Evolutionary conservation across 2,888 invertebrate species (phyloP), one percentile per base, ranked within the genome.

Genomic region (Melanargia galathea): DNA sequence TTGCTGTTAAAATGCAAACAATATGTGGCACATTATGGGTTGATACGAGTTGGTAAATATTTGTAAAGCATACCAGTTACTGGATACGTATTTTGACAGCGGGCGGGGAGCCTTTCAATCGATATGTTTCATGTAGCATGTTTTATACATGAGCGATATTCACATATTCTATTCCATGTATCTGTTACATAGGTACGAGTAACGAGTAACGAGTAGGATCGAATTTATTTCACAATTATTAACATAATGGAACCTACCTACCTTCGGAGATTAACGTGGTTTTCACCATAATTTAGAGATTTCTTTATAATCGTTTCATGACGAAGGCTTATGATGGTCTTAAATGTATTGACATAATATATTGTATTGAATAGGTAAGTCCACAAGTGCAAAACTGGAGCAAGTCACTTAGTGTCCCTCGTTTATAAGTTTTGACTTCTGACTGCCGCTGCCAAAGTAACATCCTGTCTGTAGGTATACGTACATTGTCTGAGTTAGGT

Each of bases 111-210:
- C 26, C 7, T 26, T 49, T 10, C n/a, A 26, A 49, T 49, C 49
- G 49, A 49, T 49, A 49, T 26, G 49, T 49, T 48, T 48, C 16
- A 45, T 30, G 30, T 6, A 6, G 16, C 49, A 49, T 49, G 49
- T 49, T 48, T 48, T 24, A 49, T 16, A 49, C 49, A 49, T 49
- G 2, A 26, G n/a, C 26, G 46, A 46, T 46, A 22, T 46, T 46
- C 46, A 22, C 46, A 22, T 43, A 43, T 2, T 13, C 13, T 8
- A n/a, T 24, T 22, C 10, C 11, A 4, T 3, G 46, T 46, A 7
- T 38, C 11, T 43, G 16, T 43, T 43, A 16, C 16, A 43, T 40
- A 16, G n/a, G n/a, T n/a, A n/a, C n/a, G n/a, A n/a, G n/a, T n/a
- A n/a, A n/a, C 40, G 16, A 18, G 24, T 22, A 46, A 7, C 18